Evolutionary conservation across 2,113 vertebrate genomes (phyloP), one percentile per base, ranked within the genome.

Genomic region (Xiphophorus couchianus): DNA sequence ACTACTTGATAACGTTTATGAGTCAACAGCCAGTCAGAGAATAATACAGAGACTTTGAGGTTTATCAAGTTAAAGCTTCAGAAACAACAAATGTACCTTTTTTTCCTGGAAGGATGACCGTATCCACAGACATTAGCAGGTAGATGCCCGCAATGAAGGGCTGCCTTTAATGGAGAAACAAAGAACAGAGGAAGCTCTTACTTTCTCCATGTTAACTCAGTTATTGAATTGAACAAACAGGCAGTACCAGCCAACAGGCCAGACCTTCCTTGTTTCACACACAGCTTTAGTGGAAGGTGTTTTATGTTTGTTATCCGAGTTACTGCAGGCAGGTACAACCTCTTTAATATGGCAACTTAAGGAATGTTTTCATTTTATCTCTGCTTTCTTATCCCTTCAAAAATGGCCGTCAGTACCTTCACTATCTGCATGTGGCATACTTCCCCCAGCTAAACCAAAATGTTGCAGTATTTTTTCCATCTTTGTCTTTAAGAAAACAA

Each of bases 61-160:
- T 48, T 48, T 19, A 48, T 4, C 15, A 7, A 48, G 5, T 5
- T 48, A 48, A 17, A 48, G 14, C 44, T 19, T 48, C 15, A 17
- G 17, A 48, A 48, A 3, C 4, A 27, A 27, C 27, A 37, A 6
- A 51, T 66, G 8, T 79, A 98, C 97, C 97, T 94, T 90, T 96
- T 76, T 96, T 95, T 15, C 97, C 97, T 65, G 98, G 94, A 62
- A 94, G 95, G 90, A 99, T 98, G 33, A 98, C 92, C 0, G 97
- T 96, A 80, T 97, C 95, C 80, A 96, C 89, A 73, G 97, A 96
- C 96, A 99, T 97, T 89, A 98, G 95, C 80, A 99, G 95, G 91
- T 98, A 99, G 80, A 99, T 98, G 84, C 98, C 98, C 74, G 98
- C 98, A 90, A 97, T 96, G 92, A 97, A 96, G 37, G 96, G 97